phyloP scores from a whole-genome alignment of 37 sponge, comb jelly and placozoan genomes.

The Lycopodina hypogea region DNA sequence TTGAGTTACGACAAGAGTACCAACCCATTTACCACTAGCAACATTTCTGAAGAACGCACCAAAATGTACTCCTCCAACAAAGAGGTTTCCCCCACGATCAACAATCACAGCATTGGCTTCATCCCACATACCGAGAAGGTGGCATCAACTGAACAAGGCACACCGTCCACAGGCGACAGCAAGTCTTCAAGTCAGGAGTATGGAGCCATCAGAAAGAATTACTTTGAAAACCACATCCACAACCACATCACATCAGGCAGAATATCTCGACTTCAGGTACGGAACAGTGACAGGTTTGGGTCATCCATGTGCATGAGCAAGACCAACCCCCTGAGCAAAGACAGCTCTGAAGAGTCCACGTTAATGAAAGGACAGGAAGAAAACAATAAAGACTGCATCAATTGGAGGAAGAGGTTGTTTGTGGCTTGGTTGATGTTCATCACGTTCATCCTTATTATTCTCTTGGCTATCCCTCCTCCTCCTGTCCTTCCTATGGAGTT shows the following conservation, averaged over 20 bases:
- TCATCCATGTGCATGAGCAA: conserved; percentile 3
- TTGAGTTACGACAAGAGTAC: conserved; percentile 33
- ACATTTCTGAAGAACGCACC: conserved; percentile 25
- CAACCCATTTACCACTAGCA: conserved; percentile 24
- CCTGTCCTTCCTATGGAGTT: conserved; percentile 47
- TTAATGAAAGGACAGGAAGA: background rate
- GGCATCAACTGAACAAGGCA: background rate
- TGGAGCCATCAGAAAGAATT: background rate
- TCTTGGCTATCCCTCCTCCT: conserved; percentile 55
- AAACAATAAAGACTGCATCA: background rate
- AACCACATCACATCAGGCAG: conserved; percentile 1
- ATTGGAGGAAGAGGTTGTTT: conserved; percentile 26
- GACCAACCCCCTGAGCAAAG: background rate
- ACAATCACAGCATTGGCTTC: background rate
- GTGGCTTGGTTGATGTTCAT: conserved; percentile 40
- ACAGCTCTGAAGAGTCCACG: background rate
- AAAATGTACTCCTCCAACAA: conserved; percentile 21
- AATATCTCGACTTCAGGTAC: background rate
- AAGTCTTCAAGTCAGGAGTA: background rate
- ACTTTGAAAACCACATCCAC: background rate
- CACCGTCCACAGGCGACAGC: background rate
- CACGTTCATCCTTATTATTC: conserved; percentile 40
- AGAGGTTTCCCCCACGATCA: background rate
- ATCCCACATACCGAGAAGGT: background rate
- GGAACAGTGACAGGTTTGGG: background rate